Conservation (phyloP, 2,113 vertebrate genomes). For the Ceyx melanurus region DNA sequence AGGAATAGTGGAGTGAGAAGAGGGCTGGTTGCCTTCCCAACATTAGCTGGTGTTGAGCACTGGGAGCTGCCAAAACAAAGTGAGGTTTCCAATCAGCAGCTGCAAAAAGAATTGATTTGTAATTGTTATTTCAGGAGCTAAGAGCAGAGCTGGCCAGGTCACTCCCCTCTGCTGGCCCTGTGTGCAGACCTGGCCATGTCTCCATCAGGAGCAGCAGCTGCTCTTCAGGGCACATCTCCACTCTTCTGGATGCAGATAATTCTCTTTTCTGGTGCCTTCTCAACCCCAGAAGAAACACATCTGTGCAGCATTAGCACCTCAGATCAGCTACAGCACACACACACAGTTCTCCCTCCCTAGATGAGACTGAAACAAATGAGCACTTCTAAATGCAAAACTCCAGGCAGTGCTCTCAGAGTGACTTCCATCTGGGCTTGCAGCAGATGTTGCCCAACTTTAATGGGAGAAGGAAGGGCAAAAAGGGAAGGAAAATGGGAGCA, state of each 20-base stretch:
- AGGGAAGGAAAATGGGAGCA: not conserved
- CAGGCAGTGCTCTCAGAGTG: not conserved
- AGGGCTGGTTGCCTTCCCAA: not conserved
- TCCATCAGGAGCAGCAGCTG: too few species aligned
- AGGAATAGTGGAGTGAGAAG: not conserved
- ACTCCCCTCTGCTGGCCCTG: too few species aligned
- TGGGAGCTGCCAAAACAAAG: not conserved
- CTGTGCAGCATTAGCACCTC: not conserved
- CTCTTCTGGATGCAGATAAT: not conserved
- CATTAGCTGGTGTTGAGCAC: not conserved
- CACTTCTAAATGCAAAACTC: not conserved
- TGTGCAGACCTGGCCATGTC: too few species aligned
- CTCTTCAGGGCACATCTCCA: too few species aligned
- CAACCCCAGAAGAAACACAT: too few species aligned
- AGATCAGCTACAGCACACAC: not conserved
- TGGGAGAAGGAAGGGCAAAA: not conserved
- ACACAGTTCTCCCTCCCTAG: not conserved
- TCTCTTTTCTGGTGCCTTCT: too few species aligned
- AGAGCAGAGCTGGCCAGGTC: too few species aligned
- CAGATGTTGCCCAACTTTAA: not conserved
- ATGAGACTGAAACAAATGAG: not conserved
- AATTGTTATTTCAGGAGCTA: too few species aligned
- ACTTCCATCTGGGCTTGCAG: not conserved
- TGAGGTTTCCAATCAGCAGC: not conserved
- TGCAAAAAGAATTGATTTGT: not conserved